Base-by-base conservation (phyloP, 2,888 invertebrate genomes). In the Neoitamus cyanurus region DNA sequence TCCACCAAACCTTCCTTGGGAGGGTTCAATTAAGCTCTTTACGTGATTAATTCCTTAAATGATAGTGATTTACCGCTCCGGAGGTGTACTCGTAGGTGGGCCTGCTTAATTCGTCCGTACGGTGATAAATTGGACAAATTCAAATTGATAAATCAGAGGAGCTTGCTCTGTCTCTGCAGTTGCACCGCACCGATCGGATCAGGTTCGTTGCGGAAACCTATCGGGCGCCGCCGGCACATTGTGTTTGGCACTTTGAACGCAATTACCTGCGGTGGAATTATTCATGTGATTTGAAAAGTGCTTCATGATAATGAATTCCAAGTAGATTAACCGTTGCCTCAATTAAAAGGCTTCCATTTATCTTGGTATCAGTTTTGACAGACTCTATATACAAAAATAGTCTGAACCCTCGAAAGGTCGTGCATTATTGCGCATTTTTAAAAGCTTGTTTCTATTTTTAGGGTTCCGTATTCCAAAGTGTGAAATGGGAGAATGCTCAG, bases 1-100 rank as follows among this genome's bases (percentile, higher is more conserved):
- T 75, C 37, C 25, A 1, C 42, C 15, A 42, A 37, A 37, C 25
- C 13, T 37, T 13, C n/a, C 82, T 28, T 69, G 36, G 69, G 37
- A 82, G 82, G 82, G 69, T 69, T 82, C 69, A 82, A 82, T 36
- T 68, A 82, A 68, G 82, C 37, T 69, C 69, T 28, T 82, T 37
- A 20, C 69, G 68, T 82, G 82, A 82, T 82, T 82, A 82, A 82
- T 82, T 82, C 37, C 82, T 69, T 5, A 69, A 82, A 82, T 37
- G 36, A 69, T 37, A 36, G 42, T 82, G 82, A 82, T 82, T 82
- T 82, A 82, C 69, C 28, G 69, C 37, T 36, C 69, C 37, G 6
- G 3, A 46, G 30, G 46, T 48, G 42, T 15, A 36, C 25, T 34
- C 36, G 15, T 36, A 37, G 36, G 68, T 82, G 20, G 69, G 69